Base-by-base conservation (phyloP, 1,140 invertebrate genomes). In the Leptoteleia sp. region DNA sequence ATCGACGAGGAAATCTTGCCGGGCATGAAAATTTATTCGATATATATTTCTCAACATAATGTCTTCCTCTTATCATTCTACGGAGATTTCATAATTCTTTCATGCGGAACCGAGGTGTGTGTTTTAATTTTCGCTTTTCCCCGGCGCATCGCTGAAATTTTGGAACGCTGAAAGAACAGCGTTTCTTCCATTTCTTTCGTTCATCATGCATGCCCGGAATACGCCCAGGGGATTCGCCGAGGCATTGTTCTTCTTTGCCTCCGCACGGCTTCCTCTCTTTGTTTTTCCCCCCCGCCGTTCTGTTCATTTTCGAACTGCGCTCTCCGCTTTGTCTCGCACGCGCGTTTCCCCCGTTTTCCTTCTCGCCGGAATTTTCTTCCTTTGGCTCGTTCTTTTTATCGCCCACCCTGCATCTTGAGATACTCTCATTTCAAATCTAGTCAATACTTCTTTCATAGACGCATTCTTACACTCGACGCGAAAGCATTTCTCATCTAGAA, bases 171-270 rank as follows among this genome's bases (percentile, higher is more conserved):
- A n/a, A n/a, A n/a, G n/a, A n/a, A 48, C 40, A 54, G 27, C 35
- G 27, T 52, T 64, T 11, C 38, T 52, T 50, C 55, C 57, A 57
- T 72, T 55, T 72, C 48, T 72, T 47, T 55, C 35, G 47, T 52
- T 50, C 43, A 45, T 59, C 65, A 59, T 50, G 61, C 50, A 45
- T 72, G 57, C 45, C 52, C 47, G 62, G 48, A 79, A 82, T 71
- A 83, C 67, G 76, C 70, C 72, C 40, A 25, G 59, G 38, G 76
- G 79, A 80, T 80, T 55, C 48, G 43, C 62, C 31, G 43, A 47
- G 40, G 45, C 47, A 81, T 82, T 81, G 81, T 81, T 80, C 77
- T 55, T 54, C 45, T 79, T 61, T 35, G 45, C 55, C 59, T 73
- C 37, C 40, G 67, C 45, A 42, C 27, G 12, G 37, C 25, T 68